A percentile compares a stretch with the other conserved stretches of the same genome.
phyloP scores from a whole-genome alignment of 2,888 invertebrate species.

The Plusia festucae region DNA sequence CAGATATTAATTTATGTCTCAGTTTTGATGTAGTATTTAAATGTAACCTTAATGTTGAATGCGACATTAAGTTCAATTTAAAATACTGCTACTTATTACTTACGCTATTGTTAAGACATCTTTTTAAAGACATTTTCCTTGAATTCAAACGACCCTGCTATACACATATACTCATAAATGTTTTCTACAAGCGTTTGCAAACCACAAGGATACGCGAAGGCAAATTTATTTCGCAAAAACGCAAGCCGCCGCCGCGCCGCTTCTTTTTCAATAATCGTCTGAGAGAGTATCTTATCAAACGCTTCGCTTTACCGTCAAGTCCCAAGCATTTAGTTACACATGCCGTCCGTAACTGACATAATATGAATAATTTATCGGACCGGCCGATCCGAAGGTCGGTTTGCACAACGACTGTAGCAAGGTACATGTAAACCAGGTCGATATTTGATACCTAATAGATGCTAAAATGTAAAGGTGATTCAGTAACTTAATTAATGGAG shows the following conservation, averaged over 20 bases:
- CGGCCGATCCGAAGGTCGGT: slow-evolving; percentile 1
- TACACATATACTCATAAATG: too few species aligned
- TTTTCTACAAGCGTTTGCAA: background rate
- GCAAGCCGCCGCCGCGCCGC: too few species aligned
- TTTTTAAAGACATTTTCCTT: too few species aligned
- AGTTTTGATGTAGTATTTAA: too few species aligned
- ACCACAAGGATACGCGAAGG: background rate
- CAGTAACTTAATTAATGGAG: background rate
- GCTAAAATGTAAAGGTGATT: background rate
- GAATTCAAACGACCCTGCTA: too few species aligned
- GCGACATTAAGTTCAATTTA: too few species aligned
- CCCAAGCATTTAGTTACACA: background rate
- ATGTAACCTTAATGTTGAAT: too few species aligned
- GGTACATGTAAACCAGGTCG: background rate
- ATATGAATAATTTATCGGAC: slow-evolving; percentile 7
- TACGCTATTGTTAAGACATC: too few species aligned
- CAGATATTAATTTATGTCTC: too few species aligned
- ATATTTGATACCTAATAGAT: background rate
- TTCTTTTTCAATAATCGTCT: background rate
- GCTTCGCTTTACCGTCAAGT: background rate
- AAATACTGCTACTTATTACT: too few species aligned
- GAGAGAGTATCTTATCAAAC: background rate
- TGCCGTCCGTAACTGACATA: slow-evolving; percentile 6
- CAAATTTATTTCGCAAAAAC: background rate
- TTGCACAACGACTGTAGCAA: background rate